Base-by-base conservation (phyloP, 2,797 vertebrate species). In the Coccyzus lansbergi region DNA sequence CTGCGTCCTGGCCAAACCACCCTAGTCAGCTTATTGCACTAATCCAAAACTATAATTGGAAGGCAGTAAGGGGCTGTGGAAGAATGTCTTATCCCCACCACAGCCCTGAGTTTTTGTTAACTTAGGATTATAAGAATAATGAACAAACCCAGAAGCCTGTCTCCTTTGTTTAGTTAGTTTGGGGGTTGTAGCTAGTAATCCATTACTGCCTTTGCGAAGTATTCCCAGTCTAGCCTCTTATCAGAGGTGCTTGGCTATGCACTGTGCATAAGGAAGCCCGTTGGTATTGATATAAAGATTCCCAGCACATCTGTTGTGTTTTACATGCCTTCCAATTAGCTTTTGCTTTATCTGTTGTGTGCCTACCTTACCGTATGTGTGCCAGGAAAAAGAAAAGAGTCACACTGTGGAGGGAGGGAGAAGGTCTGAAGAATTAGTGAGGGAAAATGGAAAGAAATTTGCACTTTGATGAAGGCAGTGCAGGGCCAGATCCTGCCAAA, bases 101-200 rank as follows among this genome's bases (percentile, higher is more conserved):
- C 52, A 88, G 63, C 25, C 42, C 19, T 53, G 56, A 85, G 78
- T 58, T 96, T 96, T 93, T 92, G 86, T 88, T 95, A 88, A 80
- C 0, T 88, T 91, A 77, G 68, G 83, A 95, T 96, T 93, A 91
- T 82, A 78, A 84, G 83, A 96, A 93, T 91, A 95, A 95, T 81
- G 72, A 92, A 83, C 38, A 94, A 80, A 83, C 44, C 19, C 68
- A 84, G 68, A 90, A 86, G 25, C 20, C 49, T 76, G 55, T 53
- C 29, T 96, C 46, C 25, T 94, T 88, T 92, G 82, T 90, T 95
- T 88, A 94, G 83, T 77, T 84, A 60, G 82, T 92, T 91, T 82
- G 75, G 31, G 46, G 19, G 25, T 20, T 93, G 77, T 63, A 86
- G 40, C 58, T 90, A 85, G 56, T 82, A 88, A 80, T 94, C 74